These are phyloP conservation scores for Marmota flaviventris DNA, from an alignment of 2,113 vertebrate genomes.

Conservation along the genomic window DNA sequence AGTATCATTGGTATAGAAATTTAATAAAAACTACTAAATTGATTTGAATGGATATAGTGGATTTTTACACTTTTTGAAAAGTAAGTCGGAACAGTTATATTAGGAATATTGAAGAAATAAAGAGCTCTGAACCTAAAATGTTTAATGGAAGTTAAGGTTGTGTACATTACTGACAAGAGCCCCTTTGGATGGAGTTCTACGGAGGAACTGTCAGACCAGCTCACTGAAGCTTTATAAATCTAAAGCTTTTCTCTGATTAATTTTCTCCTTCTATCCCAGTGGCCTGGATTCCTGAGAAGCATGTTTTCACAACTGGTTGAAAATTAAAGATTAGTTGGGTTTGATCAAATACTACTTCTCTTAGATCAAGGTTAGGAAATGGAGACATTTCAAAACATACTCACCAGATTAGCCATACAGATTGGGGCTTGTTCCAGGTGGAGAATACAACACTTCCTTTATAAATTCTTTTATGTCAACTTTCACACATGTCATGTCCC, in stretches of 20 bases:
- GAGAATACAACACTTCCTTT: constrained; percentile 77
- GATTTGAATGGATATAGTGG: neutral
- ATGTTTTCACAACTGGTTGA: constrained; percentile 83
- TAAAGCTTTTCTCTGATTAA: constrained; percentile 47
- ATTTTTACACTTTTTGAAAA: neutral
- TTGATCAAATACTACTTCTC: constrained; percentile 80
- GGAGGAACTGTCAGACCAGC: neutral
- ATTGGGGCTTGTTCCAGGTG: constrained; percentile 74
- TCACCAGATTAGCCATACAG: constrained; percentile 79
- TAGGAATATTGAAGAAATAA: constrained; percentile 42
- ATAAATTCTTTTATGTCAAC: constrained; percentile 50
- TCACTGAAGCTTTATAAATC: neutral
- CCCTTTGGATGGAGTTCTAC: neutral
- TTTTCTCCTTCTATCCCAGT: constrained; percentile 58
- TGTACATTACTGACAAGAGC: neutral
- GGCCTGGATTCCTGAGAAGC: constrained; percentile 74
- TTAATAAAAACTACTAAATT: constrained; percentile 25
- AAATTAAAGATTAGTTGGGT: constrained; percentile 79
- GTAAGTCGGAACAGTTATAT: neutral
- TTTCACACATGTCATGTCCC: neutral
- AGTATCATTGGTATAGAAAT: constrained; percentile 1
- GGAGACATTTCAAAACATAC: constrained; percentile 78
- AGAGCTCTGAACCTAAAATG: neutral
- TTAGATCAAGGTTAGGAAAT: constrained; percentile 74
- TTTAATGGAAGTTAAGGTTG: neutral